Conservation (phyloP, 2,797 vertebrate species). For the Lophius americanus region DNA sequence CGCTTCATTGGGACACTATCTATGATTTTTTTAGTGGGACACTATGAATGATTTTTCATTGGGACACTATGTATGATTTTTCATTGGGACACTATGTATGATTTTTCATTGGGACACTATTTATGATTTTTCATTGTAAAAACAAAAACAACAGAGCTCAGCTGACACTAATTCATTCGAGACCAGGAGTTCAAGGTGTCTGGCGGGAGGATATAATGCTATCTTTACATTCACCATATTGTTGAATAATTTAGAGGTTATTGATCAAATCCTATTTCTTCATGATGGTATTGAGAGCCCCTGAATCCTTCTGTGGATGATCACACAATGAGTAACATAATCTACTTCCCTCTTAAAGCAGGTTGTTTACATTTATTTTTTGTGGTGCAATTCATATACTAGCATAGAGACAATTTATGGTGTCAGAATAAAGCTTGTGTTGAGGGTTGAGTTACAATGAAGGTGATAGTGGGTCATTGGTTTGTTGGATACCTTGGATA, state of each 20-base stretch:
- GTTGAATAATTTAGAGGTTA: constrained; percentile 82
- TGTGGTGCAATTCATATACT: constrained; percentile 20
- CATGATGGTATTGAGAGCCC: constrained; percentile 48
- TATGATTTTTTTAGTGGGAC: too few species aligned
- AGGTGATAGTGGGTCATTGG: constrained; percentile 30
- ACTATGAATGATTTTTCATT: too few species aligned
- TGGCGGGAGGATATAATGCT: constrained; percentile 60
- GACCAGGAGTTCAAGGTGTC: constrained; percentile 38
- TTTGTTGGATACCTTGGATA: constrained; percentile 31
- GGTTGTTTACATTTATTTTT: constrained; percentile 63
- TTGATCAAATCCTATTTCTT: constrained; percentile 76
- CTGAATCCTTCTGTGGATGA: constrained; percentile 41
- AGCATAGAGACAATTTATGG: constrained; percentile 34
- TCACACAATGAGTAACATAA: constrained; percentile 54
- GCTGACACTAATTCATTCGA: constrained; percentile 32
- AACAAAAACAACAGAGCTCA: background rate
- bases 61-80: background rate
- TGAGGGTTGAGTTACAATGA: constrained; percentile 34
- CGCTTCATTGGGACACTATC: too few species aligned
- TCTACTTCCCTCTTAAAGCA: constrained; percentile 55
- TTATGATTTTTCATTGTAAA: constrained; percentile 13
- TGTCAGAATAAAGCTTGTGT: constrained; percentile 50
- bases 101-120: background rate
- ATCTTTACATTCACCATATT: constrained; percentile 58
- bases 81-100: background rate